Evolutionary conservation across 2,888 invertebrate species (phyloP).

Genomic region (Chaetogeoica ovagalla): DNA sequence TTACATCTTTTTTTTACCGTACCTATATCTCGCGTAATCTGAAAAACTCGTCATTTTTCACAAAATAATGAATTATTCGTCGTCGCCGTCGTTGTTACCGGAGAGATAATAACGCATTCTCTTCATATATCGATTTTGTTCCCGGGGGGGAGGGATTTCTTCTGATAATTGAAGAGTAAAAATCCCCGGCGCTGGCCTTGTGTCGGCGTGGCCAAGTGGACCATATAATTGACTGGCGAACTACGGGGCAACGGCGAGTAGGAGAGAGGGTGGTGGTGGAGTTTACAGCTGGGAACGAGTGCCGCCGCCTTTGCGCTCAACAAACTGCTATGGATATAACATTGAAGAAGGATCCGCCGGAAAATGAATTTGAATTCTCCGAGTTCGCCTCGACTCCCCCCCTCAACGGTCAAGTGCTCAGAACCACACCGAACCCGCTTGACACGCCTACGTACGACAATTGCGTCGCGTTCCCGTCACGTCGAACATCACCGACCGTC

Average conservation of each 20-base stretch:
- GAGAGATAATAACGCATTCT: neutral
- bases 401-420: neutral
- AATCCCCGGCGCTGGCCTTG: constrained; percentile 14
- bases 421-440: no score
- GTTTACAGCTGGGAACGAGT: neutral
- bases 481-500: no score
- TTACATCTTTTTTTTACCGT: neutral
- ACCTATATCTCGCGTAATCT: neutral
- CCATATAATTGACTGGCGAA: constrained; percentile 48
- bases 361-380: constrained; percentile 39
- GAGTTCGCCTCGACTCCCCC: neutral
- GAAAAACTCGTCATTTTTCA: neutral
- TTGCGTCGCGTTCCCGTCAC: no score
- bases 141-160: neutral
- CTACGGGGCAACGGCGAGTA: neutral
- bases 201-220: constrained; percentile 35
- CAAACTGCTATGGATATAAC: no score
- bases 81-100: no score
- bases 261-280: no score
- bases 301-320: neutral
- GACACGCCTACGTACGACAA: constrained; percentile 8
- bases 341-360: constrained; percentile 5
- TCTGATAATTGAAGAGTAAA: constrained; percentile 34
- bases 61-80: no score
- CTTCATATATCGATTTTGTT: constrained; percentile 46